These are phyloP conservation scores for Laticauda colubrina DNA, from an alignment of 2,113 vertebrate genomes.

Conservation along the genomic window DNA sequence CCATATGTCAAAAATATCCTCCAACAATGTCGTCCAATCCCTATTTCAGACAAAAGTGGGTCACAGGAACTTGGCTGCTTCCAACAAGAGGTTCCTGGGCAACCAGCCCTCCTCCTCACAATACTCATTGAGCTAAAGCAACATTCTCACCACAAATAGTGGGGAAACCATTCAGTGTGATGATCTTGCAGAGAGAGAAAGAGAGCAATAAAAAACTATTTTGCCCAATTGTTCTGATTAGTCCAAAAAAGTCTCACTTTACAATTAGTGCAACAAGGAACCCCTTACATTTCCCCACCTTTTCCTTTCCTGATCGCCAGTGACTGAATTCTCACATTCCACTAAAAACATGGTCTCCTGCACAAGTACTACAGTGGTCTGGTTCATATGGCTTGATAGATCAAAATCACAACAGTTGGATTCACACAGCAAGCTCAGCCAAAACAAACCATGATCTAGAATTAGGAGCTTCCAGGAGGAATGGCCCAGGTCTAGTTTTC, in stretches of 20 bases:
- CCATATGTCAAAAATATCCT: not conserved
- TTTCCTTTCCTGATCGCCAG: not conserved
- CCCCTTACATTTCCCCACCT: not conserved
- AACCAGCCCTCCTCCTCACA: not conserved
- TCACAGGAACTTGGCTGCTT: fast-evolving
- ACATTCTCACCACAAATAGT: not conserved
- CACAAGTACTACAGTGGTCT: not conserved
- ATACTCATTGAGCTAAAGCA: not conserved
- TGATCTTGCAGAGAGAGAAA: not conserved
- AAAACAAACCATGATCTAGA: not conserved
- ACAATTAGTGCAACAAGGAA: not conserved
- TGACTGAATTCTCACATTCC: not conserved
- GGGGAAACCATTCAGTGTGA: not conserved
- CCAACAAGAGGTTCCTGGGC: not conserved
- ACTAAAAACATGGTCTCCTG: not conserved
- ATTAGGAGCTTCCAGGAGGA: not conserved
- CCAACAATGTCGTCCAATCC: not conserved
- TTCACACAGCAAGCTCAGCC: not conserved
- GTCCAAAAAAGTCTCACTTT: not conserved
- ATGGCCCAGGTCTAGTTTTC: not conserved
- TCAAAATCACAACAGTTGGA: not conserved
- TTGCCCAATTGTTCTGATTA: not conserved
- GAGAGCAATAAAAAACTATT: not conserved
- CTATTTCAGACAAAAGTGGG: slow-evolving; percentile 22
- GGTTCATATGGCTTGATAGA: not conserved